Evolutionary conservation across 2,888 invertebrate genomes (phyloP).

Genomic region (Alentia gelatinosa): DNA sequence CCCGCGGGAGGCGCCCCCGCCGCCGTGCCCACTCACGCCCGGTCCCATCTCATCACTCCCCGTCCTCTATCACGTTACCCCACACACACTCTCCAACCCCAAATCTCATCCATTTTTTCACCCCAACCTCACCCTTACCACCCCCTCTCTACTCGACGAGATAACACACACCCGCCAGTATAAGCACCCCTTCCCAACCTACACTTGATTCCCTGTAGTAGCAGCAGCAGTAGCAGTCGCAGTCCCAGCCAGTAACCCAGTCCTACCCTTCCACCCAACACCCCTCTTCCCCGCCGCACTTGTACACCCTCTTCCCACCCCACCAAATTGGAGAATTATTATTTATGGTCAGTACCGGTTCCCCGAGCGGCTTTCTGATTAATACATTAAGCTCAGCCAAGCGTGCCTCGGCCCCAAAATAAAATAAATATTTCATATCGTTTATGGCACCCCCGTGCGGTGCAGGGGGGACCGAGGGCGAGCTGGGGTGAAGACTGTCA

Average conservation of each 20-base stretch:
- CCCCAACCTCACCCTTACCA: not conserved
- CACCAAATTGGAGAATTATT: conserved; percentile 16
- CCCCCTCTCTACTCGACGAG: not conserved
- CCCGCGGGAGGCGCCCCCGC: not conserved
- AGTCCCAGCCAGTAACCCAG: not conserved
- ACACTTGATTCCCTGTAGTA: not conserved
- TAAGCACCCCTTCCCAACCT: not conserved
- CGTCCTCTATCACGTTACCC: conserved; percentile 7
- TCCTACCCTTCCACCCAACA: not conserved
- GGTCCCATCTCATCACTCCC: not conserved
- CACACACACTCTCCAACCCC: not conserved
- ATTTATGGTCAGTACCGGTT: not conserved
- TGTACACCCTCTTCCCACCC: not conserved
- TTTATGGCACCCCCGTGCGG: not conserved
- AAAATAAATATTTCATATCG: conserved; percentile 39
- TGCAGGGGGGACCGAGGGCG: not conserved
- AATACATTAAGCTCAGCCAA: conserved; percentile 10
- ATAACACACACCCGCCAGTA: not conserved
- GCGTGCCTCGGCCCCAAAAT: not conserved
- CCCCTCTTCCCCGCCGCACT: not conserved
- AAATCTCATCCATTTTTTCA: not conserved
- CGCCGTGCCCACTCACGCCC: not conserved
- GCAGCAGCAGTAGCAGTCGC: not conserved
- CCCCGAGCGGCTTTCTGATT: not conserved
- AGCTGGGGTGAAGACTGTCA: not conserved